These are phyloP conservation scores for Caenorhabditis sp. DNA, from an alignment of 2,888 invertebrate species.

Conservation along the genomic window DNA sequence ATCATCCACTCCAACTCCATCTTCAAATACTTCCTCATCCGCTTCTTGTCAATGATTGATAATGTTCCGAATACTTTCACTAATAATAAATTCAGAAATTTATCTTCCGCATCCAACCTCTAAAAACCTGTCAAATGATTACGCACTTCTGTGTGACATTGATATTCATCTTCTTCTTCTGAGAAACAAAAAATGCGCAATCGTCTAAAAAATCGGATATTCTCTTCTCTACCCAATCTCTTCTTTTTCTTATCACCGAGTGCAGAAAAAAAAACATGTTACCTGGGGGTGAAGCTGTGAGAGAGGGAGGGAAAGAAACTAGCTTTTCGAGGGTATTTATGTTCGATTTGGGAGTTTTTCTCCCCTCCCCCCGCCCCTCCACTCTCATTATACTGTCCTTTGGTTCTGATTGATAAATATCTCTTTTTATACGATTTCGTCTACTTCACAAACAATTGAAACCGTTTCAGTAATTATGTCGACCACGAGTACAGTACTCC, in stretches of 20 bases:
- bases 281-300: slow-evolving; percentile 25
- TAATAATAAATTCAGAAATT: slow-evolving; percentile 21
- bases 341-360: slow-evolving; percentile 16
- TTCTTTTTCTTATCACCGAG: slow-evolving; percentile 33
- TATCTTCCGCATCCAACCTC: slow-evolving; percentile 18
- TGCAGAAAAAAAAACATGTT: slow-evolving; percentile 46
- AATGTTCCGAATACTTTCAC: slow-evolving; percentile 13
- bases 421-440: slow-evolving; percentile 12
- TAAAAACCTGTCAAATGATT: slow-evolving; percentile 38
- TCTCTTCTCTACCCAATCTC: not conserved
- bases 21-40: slow-evolving; percentile 9
- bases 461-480: slow-evolving; percentile 50
- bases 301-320: slow-evolving; percentile 1
- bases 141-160: slow-evolving; percentile 3
- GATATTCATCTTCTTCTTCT: slow-evolving; percentile 5
- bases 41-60: slow-evolving; percentile 11
- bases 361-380: not conserved
- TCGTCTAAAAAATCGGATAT: slow-evolving; percentile 54
- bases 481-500: slow-evolving; percentile 38
- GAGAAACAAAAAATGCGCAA: slow-evolving; percentile 13
- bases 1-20: slow-evolving; percentile 27
- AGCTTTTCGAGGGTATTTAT: slow-evolving; percentile 63
- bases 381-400: slow-evolving; percentile 34
- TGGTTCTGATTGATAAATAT: slow-evolving; percentile 24
- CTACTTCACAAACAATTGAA: not conserved